Percentiles rank a stretch among this genome's conserved stretches.
phyloP scores from a whole-genome alignment of 2,797 vertebrate genomes.

The Sardinella longiceps region DNA sequence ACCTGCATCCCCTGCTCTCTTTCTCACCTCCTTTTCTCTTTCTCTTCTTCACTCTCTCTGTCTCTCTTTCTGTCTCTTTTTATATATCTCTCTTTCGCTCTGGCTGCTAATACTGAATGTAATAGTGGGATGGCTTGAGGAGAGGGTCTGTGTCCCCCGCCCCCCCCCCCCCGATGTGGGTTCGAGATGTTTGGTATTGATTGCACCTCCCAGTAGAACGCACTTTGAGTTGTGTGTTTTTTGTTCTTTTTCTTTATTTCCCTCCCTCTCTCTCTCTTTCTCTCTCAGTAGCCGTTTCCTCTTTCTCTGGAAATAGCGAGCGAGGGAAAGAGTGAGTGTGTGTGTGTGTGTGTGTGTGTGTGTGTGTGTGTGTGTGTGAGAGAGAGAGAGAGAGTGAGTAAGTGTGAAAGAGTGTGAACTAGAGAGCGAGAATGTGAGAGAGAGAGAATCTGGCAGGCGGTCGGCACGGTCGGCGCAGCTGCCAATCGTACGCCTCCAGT shows the following conservation, averaged over 20 bases:
- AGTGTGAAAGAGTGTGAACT: constrained; percentile 17
- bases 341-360: constrained; percentile 31
- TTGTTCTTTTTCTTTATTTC: background rate
- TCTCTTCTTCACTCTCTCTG: too few species aligned
- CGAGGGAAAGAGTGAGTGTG: background rate
- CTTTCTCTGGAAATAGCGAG: constrained; percentile 33
- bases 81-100: too few species aligned
- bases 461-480: constrained; percentile 33
- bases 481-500: constrained; percentile 46
- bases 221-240: constrained; percentile 36
- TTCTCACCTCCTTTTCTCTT: too few species aligned
- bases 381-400: constrained; percentile 27
- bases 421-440: constrained; percentile 24
- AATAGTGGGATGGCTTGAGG: background rate
- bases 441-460: constrained; percentile 38
- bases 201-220: constrained; percentile 51
- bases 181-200: constrained; percentile 77
- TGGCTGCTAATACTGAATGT: background rate
- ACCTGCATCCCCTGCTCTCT: background rate
- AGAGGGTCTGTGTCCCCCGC: background rate
- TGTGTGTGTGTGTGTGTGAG: constrained; percentile 22
- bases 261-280: background rate
- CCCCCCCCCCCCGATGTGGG: constrained; percentile 43
- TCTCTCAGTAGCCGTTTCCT: constrained; percentile 31
- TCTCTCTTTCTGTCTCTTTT: too few species aligned